Conservation (phyloP, 1,140 invertebrate species). For the Uloborus diversus region DNA sequence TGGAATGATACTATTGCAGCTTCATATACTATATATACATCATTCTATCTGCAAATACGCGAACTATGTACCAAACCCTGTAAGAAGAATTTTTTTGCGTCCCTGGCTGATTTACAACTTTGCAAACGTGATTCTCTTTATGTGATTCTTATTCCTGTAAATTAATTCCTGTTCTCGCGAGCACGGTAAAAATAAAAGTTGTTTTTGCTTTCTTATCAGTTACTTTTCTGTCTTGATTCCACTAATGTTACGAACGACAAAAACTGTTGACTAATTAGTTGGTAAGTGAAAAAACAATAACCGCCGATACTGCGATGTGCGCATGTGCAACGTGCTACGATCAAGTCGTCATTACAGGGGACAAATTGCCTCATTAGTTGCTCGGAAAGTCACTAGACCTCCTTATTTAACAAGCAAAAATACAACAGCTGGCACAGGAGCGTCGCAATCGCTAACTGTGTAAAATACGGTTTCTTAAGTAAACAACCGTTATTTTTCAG, state of each 20-base stretch:
- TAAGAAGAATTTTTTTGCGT: too few relatives aligned
- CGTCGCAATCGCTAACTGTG: slow-evolving; percentile 15
- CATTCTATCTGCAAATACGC: too few relatives aligned
- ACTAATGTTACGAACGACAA: not conserved
- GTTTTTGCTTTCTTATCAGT: too few relatives aligned
- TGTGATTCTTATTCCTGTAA: too few relatives aligned
- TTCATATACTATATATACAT: too few relatives aligned
- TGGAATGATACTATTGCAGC: too few relatives aligned
- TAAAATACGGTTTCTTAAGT: slow-evolving; percentile 32
- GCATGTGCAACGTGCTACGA: not conserved
- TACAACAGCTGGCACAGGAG: slow-evolving; percentile 17
- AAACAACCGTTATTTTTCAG: slow-evolving; percentile 33
- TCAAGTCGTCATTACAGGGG: slow-evolving; percentile 24
- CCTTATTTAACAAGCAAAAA: slow-evolving; percentile 1
- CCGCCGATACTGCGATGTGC: not conserved
- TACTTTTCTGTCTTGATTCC: too few relatives aligned
- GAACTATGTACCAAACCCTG: too few relatives aligned
- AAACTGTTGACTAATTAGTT: slow-evolving; percentile 11
- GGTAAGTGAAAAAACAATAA: not conserved
- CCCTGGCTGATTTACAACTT: too few relatives aligned
- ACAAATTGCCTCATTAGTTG: slow-evolving; percentile 37
- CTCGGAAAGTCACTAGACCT: not conserved
- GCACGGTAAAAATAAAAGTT: too few relatives aligned
- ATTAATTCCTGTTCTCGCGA: too few relatives aligned
- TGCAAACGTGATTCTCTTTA: too few relatives aligned